Base-by-base conservation (phyloP, 2,797 vertebrate species). In the Avahi laniger region DNA sequence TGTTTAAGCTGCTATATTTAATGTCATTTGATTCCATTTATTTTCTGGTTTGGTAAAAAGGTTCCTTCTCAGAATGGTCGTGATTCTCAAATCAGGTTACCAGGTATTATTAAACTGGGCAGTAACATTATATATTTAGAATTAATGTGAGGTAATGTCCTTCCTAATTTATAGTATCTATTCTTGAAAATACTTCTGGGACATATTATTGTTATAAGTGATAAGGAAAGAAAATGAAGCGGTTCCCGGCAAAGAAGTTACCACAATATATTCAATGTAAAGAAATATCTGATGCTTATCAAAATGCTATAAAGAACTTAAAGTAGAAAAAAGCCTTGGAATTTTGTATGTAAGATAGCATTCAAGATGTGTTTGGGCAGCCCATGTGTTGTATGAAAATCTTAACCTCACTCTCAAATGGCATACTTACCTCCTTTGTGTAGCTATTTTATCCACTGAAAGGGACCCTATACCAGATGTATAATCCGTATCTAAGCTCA, bases 41-140 rank as follows among this genome's bases (percentile, higher is more conserved):
- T 93, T 91, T 88, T 93, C 46, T 73, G 67, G 33, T 75, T 92
- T 41, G 18, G 14, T 91, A 78, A 94, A 85, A 94, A 52, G 2
- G 2, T 35, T 61, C 9, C 41, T 96, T 94, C 89, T 89, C 65
- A 92, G 20, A 96, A 89, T 93, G 81, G 50, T 75, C 65, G 72
- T 93, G 41, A 90, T 94, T 86, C 18, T 79, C 22, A 88, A 93
- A 90, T 94, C 50, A 84, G 5, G 4, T 94, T 95, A 88, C 20
- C 35, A 95, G 61, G 72, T 96, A 72, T 93, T 94, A 96, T 86
- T 87, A 94, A 96, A 89, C 83, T 89, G 90, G 85, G 22, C 28
- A 90, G 18, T 89, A 84, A 70, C 14, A 70, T 92, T 50, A 85
- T 85, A 5, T 97, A 85, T 81, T 92, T 93, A 78, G 61, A 90